Conservation (phyloP, 2,888 invertebrate genomes). For the Drosophila mettleri region DNA sequence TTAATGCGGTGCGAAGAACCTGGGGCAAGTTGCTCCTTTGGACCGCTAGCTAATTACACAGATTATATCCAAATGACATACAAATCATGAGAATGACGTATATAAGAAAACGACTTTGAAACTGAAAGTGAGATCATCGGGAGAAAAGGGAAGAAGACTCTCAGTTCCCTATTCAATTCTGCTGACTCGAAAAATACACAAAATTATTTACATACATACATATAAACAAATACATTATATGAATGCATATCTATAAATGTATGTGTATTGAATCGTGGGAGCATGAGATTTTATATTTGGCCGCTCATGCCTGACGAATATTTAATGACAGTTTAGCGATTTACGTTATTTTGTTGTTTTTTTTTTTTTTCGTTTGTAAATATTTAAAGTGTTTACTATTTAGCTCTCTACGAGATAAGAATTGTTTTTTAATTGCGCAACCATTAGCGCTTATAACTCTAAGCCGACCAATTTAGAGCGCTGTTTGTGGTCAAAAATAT, state of each 20-base stretch:
- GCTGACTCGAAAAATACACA: neutral
- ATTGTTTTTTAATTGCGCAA: constrained; percentile 66
- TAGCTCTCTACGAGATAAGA: constrained; percentile 42
- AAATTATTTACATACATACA: constrained; percentile 2
- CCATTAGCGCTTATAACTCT: constrained; percentile 46
- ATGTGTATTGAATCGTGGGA: neutral
- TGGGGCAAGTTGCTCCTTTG: constrained; percentile 5
- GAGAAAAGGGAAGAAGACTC: neutral
- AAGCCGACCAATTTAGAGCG: constrained; percentile 27
- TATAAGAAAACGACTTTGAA: neutral
- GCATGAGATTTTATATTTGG: constrained; percentile 7
- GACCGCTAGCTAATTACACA: constrained; percentile 4
- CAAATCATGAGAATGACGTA: constrained; percentile 12
- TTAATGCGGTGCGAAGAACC: neutral
- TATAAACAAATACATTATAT: constrained; percentile 20
- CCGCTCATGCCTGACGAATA: constrained; percentile 27
- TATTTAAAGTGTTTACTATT: constrained; percentile 10
- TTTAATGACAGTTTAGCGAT: constrained; percentile 25
- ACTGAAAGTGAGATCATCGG: constrained; percentile 35
- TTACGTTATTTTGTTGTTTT: too few species aligned
- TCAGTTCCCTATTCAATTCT: constrained; percentile 9
- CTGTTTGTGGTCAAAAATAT: constrained; percentile 6
- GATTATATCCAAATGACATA: constrained; percentile 11
- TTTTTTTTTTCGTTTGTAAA: constrained; percentile 6
- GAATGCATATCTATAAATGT: neutral